Conservation (phyloP, 2,113 vertebrate genomes). For the Gulo gulo region DNA sequence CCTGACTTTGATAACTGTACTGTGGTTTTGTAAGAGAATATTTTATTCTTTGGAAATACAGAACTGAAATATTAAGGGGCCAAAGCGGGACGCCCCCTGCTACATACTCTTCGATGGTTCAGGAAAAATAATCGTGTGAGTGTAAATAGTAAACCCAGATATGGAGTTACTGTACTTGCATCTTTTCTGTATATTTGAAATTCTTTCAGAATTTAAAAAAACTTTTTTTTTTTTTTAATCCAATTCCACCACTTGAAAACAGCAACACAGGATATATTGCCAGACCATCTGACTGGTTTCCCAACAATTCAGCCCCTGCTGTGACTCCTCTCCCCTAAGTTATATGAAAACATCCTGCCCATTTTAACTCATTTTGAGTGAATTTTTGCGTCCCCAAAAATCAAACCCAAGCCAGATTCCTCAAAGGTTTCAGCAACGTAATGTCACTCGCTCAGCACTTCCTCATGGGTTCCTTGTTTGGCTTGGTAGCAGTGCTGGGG, state of each 20-base stretch:
- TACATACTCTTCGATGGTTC: background rate
- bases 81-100: background rate
- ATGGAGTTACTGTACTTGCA: background rate
- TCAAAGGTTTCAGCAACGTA: background rate
- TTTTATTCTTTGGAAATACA: background rate
- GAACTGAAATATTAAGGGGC: background rate
- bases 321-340: background rate
- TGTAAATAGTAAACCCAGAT: background rate
- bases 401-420: background rate
- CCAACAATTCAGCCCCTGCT: background rate
- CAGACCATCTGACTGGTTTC: background rate
- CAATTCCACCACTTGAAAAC: background rate
- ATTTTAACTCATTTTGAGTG: background rate
- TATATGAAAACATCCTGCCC: background rate
- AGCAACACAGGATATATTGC: background rate
- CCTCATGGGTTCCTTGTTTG: background rate
- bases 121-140: background rate
- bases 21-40: slow-evolving; percentile 18
- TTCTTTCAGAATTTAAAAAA: background rate
- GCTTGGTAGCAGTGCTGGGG: background rate
- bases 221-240: background rate
- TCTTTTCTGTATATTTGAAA: background rate
- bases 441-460: accelerated
- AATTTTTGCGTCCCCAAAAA: background rate
- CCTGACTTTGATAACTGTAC: background rate